A percentile compares a stretch with the other conserved stretches of the same genome.
These are phyloP conservation scores for Ochotona princeps DNA, from an alignment of 2,113 vertebrate species.

Conservation along the genomic window DNA sequence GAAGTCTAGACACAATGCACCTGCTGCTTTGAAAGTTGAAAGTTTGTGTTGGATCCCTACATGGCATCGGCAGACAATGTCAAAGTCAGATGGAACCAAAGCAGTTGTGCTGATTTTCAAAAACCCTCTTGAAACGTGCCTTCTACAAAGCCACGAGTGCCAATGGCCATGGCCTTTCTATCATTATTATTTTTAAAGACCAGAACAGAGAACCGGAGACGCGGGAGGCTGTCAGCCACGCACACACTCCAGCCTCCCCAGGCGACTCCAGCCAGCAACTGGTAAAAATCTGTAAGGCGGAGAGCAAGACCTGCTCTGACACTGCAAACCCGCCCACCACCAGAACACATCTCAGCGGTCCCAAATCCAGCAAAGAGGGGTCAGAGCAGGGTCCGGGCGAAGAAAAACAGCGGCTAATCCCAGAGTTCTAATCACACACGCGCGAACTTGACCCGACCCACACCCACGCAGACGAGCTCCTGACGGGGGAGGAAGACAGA, in stretches of 20 bases:
- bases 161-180: neutral
- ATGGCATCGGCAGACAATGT: neutral
- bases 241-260: neutral
- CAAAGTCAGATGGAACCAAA: neutral
- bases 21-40: constrained; percentile 17
- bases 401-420: neutral
- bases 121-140: neutral
- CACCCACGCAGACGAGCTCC: neutral
- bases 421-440: neutral
- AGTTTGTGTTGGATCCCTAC: neutral
- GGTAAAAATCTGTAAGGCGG: neutral
- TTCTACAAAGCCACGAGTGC: neutral
- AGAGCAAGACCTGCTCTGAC: neutral
- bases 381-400: no score
- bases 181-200: no score
- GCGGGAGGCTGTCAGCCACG: neutral
- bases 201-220: neutral
- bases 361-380: neutral
- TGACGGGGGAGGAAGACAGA: no score
- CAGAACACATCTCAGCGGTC: neutral
- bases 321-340: neutral
- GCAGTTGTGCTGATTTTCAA: neutral
- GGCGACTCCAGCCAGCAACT: neutral
- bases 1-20: neutral
- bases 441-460: neutral